Base-by-base conservation (phyloP, 2,888 invertebrate genomes). In the Chalcis sispes region DNA sequence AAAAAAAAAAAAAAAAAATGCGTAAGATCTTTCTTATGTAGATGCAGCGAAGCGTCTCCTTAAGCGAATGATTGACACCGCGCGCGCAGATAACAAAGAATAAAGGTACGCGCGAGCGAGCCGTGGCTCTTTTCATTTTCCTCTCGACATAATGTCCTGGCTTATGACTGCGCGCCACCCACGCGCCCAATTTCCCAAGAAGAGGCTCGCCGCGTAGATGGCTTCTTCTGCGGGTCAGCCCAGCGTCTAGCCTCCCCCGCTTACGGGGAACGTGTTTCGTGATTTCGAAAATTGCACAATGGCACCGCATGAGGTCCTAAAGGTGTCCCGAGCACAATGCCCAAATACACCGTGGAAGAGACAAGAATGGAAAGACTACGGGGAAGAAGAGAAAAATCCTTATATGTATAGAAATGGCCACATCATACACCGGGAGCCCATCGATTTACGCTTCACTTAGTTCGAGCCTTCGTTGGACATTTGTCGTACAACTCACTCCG, bases 361-460 rank as follows among this genome's bases (percentile, higher is more conserved):
- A 18, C 18, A 20, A 20, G 27, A 40, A 72, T 64, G 80, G 78
- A 81, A 80, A 77, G 46, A 73, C n/a, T n/a, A n/a, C n/a, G 48
- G 66, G 80, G 79, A 79, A 81, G 79, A 80, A 81, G 82, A 83
- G 80, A 80, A 10, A 20, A 82, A 82, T 81, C 77, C 76, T 77
- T 71, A 50, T 77, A 79, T 79, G 23, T 18, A 36, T 18, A 70
- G 75, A 67, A 73, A n/a, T n/a, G n/a, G n/a, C n/a, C 18, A 54
- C 18, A 54, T 42, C 40, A 18, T 58, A 5, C 62, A 1, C n/a
- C 5, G 29, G 58, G 20, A 36, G 71, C 71, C 69, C 83, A 82
- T 85, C 84, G 85, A 85, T 87, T 88, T 80, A 87, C 86, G 88
- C 85, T 87, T 87, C 88, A 87, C 87, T 88, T 88, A 87, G 85